A percentile compares a stretch with the other conserved stretches of the same genome.
phyloP scores from a whole-genome alignment of 2,113 vertebrate genomes.

The Apteryx mantelli region DNA sequence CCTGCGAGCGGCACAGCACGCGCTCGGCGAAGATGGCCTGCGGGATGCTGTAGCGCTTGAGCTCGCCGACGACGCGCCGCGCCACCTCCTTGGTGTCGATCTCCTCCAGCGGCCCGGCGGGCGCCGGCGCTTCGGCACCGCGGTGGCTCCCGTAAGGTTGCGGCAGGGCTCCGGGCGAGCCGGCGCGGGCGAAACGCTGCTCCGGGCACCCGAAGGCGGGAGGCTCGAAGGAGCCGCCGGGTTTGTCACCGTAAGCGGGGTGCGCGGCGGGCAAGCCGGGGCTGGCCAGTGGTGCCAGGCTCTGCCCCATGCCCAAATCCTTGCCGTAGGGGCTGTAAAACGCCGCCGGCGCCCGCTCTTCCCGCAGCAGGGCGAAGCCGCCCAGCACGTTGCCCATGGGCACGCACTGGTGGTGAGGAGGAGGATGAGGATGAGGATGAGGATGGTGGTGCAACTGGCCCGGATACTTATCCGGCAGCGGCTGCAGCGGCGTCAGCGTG shows the following conservation, averaged over 20 bases:
- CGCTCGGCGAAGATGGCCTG: conserved; percentile 87
- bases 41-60: conserved; percentile 88
- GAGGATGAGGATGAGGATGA: conserved; percentile 41
- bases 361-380: conserved; percentile 86
- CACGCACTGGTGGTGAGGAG: conserved; percentile 73
- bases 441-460: conserved; percentile 46
- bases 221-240: too few relatives aligned
- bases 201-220: too few relatives aligned
- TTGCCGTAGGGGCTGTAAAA: conserved; percentile 86
- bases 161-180: too few relatives aligned
- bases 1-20: conserved; percentile 86
- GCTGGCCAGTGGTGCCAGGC: conserved; percentile 15
- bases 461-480: conserved; percentile 81
- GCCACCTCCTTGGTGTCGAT: conserved; percentile 88
- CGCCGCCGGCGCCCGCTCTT: conserved; percentile 78
- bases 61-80: conserved; percentile 86
- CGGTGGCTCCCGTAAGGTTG: too few relatives aligned
- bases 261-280: conserved; percentile 42
- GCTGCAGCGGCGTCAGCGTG: conserved; percentile 84
- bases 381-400: conserved; percentile 86
- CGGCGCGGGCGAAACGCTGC: too few relatives aligned
- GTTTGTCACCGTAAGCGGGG: not conserved
- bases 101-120: conserved; percentile 74
- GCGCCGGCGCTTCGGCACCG: too few relatives aligned
- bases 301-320: conserved; percentile 80